A percentile compares a stretch with the other conserved stretches of the same genome.
Conservation (phyloP, 1,140 invertebrate genomes). For the Kradibia gibbosae region DNA sequence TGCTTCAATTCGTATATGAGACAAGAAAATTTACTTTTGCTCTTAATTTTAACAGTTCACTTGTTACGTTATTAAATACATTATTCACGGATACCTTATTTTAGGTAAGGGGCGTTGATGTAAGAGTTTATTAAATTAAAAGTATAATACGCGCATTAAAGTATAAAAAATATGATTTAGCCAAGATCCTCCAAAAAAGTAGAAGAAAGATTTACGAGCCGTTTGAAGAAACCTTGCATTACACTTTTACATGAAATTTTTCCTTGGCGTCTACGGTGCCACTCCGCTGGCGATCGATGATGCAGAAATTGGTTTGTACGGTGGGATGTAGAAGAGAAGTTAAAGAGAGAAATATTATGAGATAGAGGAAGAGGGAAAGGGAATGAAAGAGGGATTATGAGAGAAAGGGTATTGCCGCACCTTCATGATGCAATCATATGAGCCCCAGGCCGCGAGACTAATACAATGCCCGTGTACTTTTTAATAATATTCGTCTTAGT, state of each 20-base stretch:
- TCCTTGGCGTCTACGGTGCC: not conserved
- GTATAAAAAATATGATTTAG: not conserved
- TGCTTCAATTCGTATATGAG: not conserved
- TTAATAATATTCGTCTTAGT: slow-evolving; percentile 14
- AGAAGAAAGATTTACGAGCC: not conserved
- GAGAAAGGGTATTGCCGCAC: not conserved
- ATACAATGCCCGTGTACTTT: not conserved
- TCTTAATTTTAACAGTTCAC: not conserved
- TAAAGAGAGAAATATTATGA: slow-evolving; percentile 2
- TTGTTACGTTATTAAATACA: not conserved
- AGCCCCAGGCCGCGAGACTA: not conserved
- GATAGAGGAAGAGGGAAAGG: not conserved
- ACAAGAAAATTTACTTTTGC: not conserved
- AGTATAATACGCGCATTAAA: not conserved
- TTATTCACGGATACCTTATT: not conserved
- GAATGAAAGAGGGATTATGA: too few species aligned
- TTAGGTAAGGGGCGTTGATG: not conserved
- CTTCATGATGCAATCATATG: slow-evolving; percentile 13
- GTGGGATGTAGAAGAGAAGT: not conserved
- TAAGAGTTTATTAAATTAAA: not conserved
- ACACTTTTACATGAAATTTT: slow-evolving; percentile 29
- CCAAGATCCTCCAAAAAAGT: not conserved
- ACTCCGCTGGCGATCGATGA: slow-evolving; percentile 19
- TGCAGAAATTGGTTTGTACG: too few species aligned
- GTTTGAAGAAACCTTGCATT: slow-evolving; percentile 1